Base-by-base conservation (phyloP, 2,888 invertebrate species). In the Plebejus melissa region DNA sequence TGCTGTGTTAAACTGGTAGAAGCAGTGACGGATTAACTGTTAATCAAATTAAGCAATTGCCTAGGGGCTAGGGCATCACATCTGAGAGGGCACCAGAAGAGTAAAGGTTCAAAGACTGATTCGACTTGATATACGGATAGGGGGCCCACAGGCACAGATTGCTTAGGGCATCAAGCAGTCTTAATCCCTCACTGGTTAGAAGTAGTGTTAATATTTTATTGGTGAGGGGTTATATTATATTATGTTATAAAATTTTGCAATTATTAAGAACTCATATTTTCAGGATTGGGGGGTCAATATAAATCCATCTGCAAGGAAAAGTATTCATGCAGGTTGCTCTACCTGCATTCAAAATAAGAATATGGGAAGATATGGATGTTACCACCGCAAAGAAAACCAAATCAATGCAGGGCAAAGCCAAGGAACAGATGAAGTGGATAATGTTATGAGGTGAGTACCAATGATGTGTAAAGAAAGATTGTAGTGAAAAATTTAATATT, bases 351-450 rank as follows among this genome's bases (percentile, higher is more conserved):
- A 70, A 50, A 46, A 65, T n/a, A 76, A 79, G 76, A 78, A 70
- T n/a, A 91, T 91, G 91, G 88, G 77, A 1, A 77, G 82, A 6
- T 87, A 86, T 79, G 87, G 87, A 5, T 9, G 86, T 1, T 76
- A 78, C 11, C 78, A 79, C 6, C 4, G 6, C 3, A 77, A 3
- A 77, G 16, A 77, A 13, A 71, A 77, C 58, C 76, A 77, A 74
- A 77, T 57, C 60, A 74, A 69, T 69, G 72, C 2, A 36, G 76
- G 6, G 70, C 76, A 46, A 70, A 80, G 81, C 7, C 78, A 78
- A 46, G 86, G 84, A 16, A 74, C 65, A 38, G 92, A 93, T 83
- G 90, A 83, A 81, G 86, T 88, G 41, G 92, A 92, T 79, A 90
- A 91, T 85, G 81, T 85, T 11, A 78, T 85, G 81, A 92, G 91